Percentiles rank a stretch among this genome's conserved stretches.
Evolutionary conservation across 2,888 invertebrate genomes (phyloP).

Genomic region (Brachyptera putata): DNA sequence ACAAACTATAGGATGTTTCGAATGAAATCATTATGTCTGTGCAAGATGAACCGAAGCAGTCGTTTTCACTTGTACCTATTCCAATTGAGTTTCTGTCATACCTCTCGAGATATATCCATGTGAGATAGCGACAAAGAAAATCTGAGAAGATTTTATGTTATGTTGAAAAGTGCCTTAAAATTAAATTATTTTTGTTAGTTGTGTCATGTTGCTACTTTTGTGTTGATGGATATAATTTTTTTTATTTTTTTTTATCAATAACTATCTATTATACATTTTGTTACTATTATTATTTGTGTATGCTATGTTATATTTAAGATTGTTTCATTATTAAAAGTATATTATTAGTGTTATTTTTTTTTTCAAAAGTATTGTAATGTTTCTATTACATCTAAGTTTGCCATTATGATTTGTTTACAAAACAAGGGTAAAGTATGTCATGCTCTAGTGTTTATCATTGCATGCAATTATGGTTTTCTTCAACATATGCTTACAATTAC

Average conservation of each 20-base stretch:
- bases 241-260: slow-evolving; percentile 3
- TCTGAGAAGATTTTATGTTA: no score
- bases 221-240: slow-evolving; percentile 10
- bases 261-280: not conserved
- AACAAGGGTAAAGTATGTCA: no score
- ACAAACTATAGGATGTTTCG: no score
- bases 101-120: no score
- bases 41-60: not conserved
- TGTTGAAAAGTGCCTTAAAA: slow-evolving; percentile 23
- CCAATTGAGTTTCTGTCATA: slow-evolving; percentile 28
- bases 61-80: slow-evolving; percentile 3
- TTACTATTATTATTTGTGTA: slow-evolving; percentile 12
- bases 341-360: not conserved
- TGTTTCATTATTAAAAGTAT: not conserved
- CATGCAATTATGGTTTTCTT: no score
- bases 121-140: no score
- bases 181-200: slow-evolving; percentile 13
- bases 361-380: not conserved
- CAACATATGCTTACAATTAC: no score
- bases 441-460: no score
- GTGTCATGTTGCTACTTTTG: slow-evolving; percentile 4
- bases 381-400: not conserved
- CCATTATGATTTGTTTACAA: no score
- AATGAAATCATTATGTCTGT: not conserved
- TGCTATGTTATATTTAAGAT: not conserved